phyloP scores from a whole-genome alignment of 2,888 invertebrate genomes.

The Uloborus plumipes region DNA sequence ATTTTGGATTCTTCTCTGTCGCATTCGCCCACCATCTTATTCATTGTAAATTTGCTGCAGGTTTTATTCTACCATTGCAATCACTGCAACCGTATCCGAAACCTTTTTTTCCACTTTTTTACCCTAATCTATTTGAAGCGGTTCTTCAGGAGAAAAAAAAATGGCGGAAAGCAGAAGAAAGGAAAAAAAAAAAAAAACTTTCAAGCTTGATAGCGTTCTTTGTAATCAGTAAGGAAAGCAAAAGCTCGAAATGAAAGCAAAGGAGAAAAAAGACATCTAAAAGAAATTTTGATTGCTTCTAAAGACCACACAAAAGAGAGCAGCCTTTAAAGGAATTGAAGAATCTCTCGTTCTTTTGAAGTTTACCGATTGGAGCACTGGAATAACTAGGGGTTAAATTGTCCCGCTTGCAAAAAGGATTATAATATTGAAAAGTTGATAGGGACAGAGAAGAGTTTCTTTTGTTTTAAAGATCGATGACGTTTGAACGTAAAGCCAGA shows the following conservation, averaged over 20 bases:
- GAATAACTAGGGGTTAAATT: constrained; percentile 56
- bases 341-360: constrained; percentile 39
- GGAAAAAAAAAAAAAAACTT: neutral
- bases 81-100: no score
- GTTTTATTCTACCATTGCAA: no score
- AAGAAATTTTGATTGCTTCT: constrained; percentile 49
- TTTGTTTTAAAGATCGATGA: no score
- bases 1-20: constrained; percentile 6
- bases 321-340: constrained; percentile 24
- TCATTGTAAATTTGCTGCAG: no score
- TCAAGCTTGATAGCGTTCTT: constrained; percentile 38
- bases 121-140: constrained; percentile 52
- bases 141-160: neutral
- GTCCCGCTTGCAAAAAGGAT: constrained; percentile 37
- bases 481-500: no score
- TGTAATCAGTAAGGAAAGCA: constrained; percentile 56
- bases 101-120: neutral
- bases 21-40: no score
- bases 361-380: constrained; percentile 39
- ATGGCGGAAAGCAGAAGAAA: neutral
- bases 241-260: constrained; percentile 33
- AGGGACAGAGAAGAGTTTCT: no score
- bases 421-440: no score
- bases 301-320: constrained; percentile 56
- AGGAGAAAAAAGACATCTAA: constrained; percentile 19